phyloP scores from a whole-genome alignment of 2,888 invertebrate species.

The Synergus umbraculus region DNA sequence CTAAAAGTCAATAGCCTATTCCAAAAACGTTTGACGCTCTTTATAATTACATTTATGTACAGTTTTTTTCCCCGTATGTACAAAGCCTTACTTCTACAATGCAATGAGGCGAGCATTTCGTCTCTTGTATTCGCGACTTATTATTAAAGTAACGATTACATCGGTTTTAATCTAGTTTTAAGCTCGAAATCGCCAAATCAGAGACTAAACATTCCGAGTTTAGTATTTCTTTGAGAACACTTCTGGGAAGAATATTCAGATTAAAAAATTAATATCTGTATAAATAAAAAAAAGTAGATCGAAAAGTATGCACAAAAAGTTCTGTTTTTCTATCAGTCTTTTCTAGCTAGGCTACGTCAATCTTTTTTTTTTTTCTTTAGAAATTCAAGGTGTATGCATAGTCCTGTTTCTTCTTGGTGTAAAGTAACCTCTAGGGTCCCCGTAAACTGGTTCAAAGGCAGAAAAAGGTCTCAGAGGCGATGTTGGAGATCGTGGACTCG shows the following conservation, averaged over 20 bases:
- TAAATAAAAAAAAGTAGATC: conserved; percentile 9
- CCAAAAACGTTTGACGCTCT: conserved; percentile 8
- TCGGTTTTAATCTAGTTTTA: neutral
- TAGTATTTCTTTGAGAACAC: conserved; percentile 5
- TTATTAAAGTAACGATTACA: neutral
- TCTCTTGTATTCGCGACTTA: neutral
- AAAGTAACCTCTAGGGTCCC: conserved; percentile 66
- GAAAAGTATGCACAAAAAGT: conserved; percentile 8
- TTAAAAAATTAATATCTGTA: neutral
- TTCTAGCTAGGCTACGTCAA: conserved; percentile 22
- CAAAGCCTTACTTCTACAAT: conserved; percentile 18
- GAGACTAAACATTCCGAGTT: neutral
- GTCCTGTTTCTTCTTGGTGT: conserved; percentile 67
- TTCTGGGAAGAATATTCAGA: neutral
- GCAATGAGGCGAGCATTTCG: neutral
- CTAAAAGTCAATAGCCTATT: neutral
- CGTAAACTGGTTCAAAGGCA: conserved; percentile 72
- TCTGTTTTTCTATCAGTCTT: conserved; percentile 26
- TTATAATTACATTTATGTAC: conserved; percentile 39
- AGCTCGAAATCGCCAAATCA: neutral
- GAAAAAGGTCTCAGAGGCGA: conserved; percentile 70
- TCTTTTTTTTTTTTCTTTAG: conserved; percentile 5
- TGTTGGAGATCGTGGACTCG: conserved; percentile 64
- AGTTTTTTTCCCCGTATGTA: neutral
- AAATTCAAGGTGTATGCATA: conserved; percentile 51